Conservation (phyloP, 2,797 vertebrate genomes). For the Brachyrhaphis roseni region DNA sequence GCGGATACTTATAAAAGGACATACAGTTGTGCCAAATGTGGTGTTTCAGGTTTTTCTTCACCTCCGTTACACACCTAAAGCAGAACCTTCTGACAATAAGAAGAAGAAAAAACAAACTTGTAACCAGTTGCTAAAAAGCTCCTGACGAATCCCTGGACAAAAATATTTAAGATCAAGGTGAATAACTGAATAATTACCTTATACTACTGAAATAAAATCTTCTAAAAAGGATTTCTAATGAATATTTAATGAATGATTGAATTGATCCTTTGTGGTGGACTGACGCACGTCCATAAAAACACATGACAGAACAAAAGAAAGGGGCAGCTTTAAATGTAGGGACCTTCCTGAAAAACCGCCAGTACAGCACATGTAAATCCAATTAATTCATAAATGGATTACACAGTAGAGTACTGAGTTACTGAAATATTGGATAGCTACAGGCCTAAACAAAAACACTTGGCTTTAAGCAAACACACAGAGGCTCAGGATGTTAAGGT, state of each 20-base stretch:
- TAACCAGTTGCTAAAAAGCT: background rate
- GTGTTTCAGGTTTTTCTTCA: slow-evolving; percentile 5
- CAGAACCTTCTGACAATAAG: background rate
- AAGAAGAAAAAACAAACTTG: background rate
- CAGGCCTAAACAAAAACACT: slow-evolving; percentile 3
- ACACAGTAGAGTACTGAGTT: background rate
- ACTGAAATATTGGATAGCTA: background rate
- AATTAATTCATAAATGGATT: background rate
- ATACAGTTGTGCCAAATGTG: background rate
- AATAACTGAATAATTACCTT: background rate
- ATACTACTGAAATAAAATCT: background rate
- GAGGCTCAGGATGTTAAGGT: background rate
- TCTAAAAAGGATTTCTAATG: background rate
- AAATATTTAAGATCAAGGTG: background rate
- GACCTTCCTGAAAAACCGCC: background rate
- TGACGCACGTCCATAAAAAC: background rate
- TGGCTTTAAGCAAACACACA: slow-evolving; percentile 1
- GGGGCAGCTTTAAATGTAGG: background rate
- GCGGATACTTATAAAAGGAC: slow-evolving; percentile 2
- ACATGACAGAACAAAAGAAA: background rate
- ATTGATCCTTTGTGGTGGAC: background rate
- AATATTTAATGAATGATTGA: background rate
- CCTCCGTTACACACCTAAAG: background rate
- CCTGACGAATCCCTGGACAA: background rate
- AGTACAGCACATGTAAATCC: background rate